Evolutionary conservation across 2,888 invertebrate species (phyloP), one percentile per base, ranked within the genome.

Genomic region (Mimas tiliae): DNA sequence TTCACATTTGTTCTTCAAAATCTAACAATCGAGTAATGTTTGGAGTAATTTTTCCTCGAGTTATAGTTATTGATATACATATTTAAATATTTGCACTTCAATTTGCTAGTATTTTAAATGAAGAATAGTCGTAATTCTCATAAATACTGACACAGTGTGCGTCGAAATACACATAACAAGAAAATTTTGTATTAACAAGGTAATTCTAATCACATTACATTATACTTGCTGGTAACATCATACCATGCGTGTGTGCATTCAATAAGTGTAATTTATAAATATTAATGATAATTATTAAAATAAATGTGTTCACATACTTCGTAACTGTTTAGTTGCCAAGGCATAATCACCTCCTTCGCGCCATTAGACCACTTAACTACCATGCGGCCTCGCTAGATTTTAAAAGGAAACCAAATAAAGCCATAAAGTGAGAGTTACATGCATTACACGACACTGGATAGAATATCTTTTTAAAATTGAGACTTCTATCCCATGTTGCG

Each of bases 291-390:
- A 21, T 14, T 14, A 62, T 62, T n/a, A 27, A 27, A 62, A 45
- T 16, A 45, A 62, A 71, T 74, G 74, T 72, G 75, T 81, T 76
- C 88, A 93, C 93, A 89, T 93, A 93, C 93, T 83, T 86, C 85
- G 77, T 84, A 78, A 83, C 80, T 81, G 83, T 90, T 86, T 79
- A 93, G 91, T 88, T 91, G 90, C 90, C 90, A 89, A 90, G 93
- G 93, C 92, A 93, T 89, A 83, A 89, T 83, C 84, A 93, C 93
- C 87, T 86, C 88, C 81, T 85, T 91, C 78, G 92, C 93, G 81
- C 90, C 93, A 83, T 90, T 93, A 86, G 84, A 88, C 93, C 93
- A 93, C 80, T 88, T 93, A 93, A 93, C 93, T 92, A 93, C 90
- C 93, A 93, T 93, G 92, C 93, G 88, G 91, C 93, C 86, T 74